Percentiles rank a stretch among this genome's conserved stretches.
Evolutionary conservation across 1,140 invertebrate genomes (phyloP).

Genomic region (Anoplolepis gracilipes): DNA sequence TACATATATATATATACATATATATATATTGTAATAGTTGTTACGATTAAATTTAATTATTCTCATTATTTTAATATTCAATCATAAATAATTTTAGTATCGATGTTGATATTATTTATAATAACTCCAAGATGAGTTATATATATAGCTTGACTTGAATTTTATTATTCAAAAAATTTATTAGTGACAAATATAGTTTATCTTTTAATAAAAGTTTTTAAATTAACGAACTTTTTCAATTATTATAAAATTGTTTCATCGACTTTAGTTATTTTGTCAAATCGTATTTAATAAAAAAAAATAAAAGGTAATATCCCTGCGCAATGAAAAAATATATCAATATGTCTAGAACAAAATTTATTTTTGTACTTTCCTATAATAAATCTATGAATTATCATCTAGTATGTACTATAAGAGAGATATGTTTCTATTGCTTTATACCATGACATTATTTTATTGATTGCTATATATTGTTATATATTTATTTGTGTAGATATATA

Average conservation of each 20-base stretch:
- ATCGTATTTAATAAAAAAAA: background rate
- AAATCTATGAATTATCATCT: conserved; percentile 33
- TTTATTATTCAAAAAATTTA: background rate
- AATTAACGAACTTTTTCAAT: background rate
- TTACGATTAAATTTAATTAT: background rate
- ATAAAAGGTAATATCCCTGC: background rate
- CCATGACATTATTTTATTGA: conserved; percentile 24
- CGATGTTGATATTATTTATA: background rate
- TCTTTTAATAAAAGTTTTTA: conserved; percentile 1
- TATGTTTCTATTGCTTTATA: conserved; percentile 5
- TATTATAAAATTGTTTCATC: background rate
- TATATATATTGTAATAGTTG: too few relatives aligned
- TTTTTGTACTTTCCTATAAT: conserved; percentile 1
- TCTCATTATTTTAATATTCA: background rate
- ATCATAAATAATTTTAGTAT: background rate
- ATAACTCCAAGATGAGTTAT: background rate
- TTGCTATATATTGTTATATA: background rate
- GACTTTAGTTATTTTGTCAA: background rate
- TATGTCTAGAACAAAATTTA: conserved; percentile 10
- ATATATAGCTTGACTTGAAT: background rate
- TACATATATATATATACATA: too few relatives aligned
- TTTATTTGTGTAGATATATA: conserved; percentile 14
- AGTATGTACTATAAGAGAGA: conserved; percentile 24
- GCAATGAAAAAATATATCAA: background rate
- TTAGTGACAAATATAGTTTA: background rate